Base-by-base conservation (phyloP, 2,113 vertebrate species). In the Ophthalmolycus amberensis region DNA sequence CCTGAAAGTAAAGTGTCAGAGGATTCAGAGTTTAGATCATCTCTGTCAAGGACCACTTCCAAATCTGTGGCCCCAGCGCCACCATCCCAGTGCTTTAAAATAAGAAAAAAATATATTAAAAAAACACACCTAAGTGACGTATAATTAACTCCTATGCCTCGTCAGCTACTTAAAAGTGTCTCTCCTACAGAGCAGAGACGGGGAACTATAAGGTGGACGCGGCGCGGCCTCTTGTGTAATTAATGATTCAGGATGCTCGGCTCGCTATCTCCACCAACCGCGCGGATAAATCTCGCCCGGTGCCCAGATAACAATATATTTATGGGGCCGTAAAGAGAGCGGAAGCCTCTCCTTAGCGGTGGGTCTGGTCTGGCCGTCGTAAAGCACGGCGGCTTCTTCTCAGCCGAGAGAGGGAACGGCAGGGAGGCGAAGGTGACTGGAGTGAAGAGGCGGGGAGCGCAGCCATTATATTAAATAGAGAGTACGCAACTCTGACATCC, bases 221-320 rank as follows among this genome's bases (percentile, higher is more conserved):
- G 67, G 89, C 48, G n/a, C 88, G 72, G 79, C 87, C 89, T 88
- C 86, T 77, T 77, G 85, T 69, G 81, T 94, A 93, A 95, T 95
- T 93, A 95, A 95, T 93, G 94, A 93, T 86, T 91, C 85, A 86
- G 89, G 91, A 95, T 89, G 93, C 93, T 92, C 89, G 90, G 89
- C 89, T 91, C 90, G 65, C 92, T 77, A 85, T 88, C 89, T 70
- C 69, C 79, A 54, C 89, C 94, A 95, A 95, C 94, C 83, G 77
- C 42, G 67, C 14, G 92, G 89, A 95, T 95, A 95, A 95, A 95
- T 96, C 94, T 96, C 82, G 20, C 14, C 82, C 85, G 83, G 85
- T 52, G 88, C 84, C 85, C 90, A 83, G 91, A 93, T 93, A 95
- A 94, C 94, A 94, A 94, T 95, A 91, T 95, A 95, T 95, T 95